These are phyloP conservation scores for Erpornis zantholeuca DNA, from an alignment of 2,113 vertebrate genomes.

Conservation along the genomic window DNA sequence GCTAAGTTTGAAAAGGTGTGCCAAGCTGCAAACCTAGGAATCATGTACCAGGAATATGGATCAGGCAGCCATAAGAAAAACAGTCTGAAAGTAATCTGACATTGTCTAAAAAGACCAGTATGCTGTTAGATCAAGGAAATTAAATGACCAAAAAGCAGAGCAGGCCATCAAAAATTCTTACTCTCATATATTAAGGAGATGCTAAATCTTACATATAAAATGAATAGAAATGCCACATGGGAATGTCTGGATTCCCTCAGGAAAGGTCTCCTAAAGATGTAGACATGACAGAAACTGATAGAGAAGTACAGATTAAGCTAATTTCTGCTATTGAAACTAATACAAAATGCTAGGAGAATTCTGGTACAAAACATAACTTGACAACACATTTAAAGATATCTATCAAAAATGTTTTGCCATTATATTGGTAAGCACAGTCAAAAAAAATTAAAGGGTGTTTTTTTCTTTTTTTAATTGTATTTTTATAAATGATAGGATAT, in stretches of 20 bases:
- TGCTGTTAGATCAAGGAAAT: not conserved
- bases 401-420: not conserved
- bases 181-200: not conserved
- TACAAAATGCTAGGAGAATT: not conserved
- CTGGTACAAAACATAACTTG: not conserved
- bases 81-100: not conserved
- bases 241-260: not conserved
- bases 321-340: not conserved
- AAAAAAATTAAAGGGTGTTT: not conserved
- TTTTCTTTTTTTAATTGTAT: not conserved
- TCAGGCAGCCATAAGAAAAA: not conserved
- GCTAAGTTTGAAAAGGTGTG: not conserved
- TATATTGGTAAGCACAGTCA: not conserved
- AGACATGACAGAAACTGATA: not conserved
- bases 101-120: not conserved
- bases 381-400: not conserved
- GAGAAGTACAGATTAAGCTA: not conserved
- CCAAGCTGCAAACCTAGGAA: not conserved
- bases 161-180: not conserved
- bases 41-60: fast-evolving
- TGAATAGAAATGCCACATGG: not conserved
- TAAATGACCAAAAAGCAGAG: not conserved
- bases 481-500: not conserved
- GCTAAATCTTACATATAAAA: not conserved
- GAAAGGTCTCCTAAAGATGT: not conserved